Evolutionary conservation across 2,113 vertebrate species (phyloP).

Genomic region (Sceloporus undulatus): DNA sequence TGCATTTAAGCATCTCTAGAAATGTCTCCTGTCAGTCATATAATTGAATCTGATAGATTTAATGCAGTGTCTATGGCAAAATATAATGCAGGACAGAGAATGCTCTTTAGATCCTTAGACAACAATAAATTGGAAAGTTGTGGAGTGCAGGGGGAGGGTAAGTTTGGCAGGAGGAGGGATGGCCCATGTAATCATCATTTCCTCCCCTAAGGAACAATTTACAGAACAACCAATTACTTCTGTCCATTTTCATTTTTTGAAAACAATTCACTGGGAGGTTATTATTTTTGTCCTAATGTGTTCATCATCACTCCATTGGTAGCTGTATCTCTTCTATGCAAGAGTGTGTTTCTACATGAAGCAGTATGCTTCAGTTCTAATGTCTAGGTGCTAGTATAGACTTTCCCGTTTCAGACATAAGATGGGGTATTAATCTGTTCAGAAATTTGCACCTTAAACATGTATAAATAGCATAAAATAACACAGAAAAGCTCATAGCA

Average conservation of each 20-base stretch:
- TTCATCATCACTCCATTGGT: background rate
- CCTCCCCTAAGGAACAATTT: slow-evolving; percentile 26
- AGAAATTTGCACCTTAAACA: no score
- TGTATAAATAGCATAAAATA: no score
- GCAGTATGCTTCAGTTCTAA: background rate
- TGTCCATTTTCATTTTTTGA: slow-evolving; percentile 6
- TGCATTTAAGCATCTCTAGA: slow-evolving; percentile 36
- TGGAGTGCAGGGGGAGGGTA: background rate
- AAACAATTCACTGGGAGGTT: background rate
- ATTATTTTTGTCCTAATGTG: background rate
- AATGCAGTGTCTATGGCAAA: slow-evolving; percentile 13
- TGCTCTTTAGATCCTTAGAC: slow-evolving; percentile 9
- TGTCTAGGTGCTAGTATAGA: background rate
- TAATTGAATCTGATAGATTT: slow-evolving; percentile 41
- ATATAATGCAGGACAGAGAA: slow-evolving; percentile 24
- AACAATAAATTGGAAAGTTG: background rate
- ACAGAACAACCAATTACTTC: background rate
- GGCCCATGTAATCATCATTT: background rate
- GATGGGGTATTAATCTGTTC: background rate
- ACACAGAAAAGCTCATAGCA: no score
- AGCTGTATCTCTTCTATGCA: background rate
- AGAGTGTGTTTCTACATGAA: background rate
- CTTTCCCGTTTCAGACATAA: background rate
- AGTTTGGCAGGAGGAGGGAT: background rate
- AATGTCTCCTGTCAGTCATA: slow-evolving; percentile 42